Evolutionary conservation across 2,113 vertebrate species (phyloP).

Genomic region (Sarotherodon lohbergeri): DNA sequence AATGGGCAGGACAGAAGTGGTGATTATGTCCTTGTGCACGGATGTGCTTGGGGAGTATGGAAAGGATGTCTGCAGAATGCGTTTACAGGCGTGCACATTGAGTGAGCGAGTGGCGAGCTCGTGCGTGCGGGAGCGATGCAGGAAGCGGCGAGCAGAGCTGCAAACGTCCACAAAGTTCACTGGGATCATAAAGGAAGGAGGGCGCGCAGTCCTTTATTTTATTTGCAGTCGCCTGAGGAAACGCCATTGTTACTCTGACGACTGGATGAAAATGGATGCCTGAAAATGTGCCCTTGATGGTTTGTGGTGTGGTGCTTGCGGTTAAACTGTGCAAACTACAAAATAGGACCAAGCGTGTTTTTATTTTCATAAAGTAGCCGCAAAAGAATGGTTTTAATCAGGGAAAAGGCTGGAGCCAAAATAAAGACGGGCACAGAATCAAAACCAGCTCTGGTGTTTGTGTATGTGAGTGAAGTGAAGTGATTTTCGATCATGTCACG

Average conservation of each 20-base stretch:
- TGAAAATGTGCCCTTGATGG: background rate
- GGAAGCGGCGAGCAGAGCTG: constrained; percentile 36
- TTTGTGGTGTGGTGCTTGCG: background rate
- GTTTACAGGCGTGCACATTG: background rate
- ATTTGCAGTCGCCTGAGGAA: constrained; percentile 64
- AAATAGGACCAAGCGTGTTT: background rate
- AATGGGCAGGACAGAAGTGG: background rate
- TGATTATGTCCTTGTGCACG: background rate
- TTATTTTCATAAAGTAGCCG: background rate
- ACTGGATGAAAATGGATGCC: background rate
- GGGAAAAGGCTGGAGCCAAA: background rate
- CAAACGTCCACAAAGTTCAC: constrained; percentile 5
- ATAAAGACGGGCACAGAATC: background rate
- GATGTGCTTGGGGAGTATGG: background rate
- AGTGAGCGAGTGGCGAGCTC: background rate
- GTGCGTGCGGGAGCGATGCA: background rate
- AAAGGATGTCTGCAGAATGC: constrained; percentile 38
- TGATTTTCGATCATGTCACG: constrained; percentile 9
- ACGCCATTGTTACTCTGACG: constrained; percentile 21
- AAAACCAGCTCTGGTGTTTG: background rate
- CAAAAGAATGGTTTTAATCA: background rate
- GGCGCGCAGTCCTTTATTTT: constrained; percentile 18
- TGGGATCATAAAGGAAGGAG: constrained; percentile 59
- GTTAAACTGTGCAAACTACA: background rate
- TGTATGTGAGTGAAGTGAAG: background rate